Base-by-base conservation (phyloP, 2,888 invertebrate genomes). In the Temnothorax unifasciatus region DNA sequence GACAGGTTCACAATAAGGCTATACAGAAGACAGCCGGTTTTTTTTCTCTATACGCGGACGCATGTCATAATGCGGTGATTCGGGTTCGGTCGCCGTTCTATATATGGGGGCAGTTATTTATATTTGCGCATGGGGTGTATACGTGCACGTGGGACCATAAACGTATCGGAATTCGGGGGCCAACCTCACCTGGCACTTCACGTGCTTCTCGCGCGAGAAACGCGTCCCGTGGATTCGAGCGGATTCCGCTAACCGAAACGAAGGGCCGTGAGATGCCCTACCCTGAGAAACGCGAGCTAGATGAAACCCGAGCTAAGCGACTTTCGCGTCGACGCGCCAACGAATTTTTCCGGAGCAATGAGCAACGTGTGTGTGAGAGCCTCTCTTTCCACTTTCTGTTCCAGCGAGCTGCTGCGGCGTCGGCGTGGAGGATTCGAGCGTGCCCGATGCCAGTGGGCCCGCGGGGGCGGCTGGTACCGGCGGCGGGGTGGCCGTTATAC, bases 401-500 rank as follows among this genome's bases (percentile, higher is more conserved):
- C 63, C 91, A 95, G 94, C 92, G 85, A 93, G 91, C 87, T 95
- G 95, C 88, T 95, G 95, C 88, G 93, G 94, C 77, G 92, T 94
- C 87, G 93, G 93, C 74, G 90, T 94, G 85, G 94, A 94, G 83
- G 94, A 93, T 82, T 86, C 93, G 77, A 92, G 88, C 87, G 86
- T 50, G 66, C 94, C 94, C 85, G 94, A 94, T 87, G 91, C 91
- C 79, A 92, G 93, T 38, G 92, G 92, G 50, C 86, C 90, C 64
- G 90, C 90, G 64, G 90, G 88, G 15, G 93, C 91, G 69, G 93
- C 93, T 75, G 93, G 93, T 52, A 90, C 93, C 68, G 92, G 92
- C 73, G 93, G 94, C 59, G 95, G 95, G 64, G 93, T 95, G 85
- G 94, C 95, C 38, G 94, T 95, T 84, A 94, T 95, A 91, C 95